Percentiles rank a stretch among this genome's conserved stretches.
phyloP scores from a whole-genome alignment of 2,113 vertebrate genomes.

The Labrus mixtus region DNA sequence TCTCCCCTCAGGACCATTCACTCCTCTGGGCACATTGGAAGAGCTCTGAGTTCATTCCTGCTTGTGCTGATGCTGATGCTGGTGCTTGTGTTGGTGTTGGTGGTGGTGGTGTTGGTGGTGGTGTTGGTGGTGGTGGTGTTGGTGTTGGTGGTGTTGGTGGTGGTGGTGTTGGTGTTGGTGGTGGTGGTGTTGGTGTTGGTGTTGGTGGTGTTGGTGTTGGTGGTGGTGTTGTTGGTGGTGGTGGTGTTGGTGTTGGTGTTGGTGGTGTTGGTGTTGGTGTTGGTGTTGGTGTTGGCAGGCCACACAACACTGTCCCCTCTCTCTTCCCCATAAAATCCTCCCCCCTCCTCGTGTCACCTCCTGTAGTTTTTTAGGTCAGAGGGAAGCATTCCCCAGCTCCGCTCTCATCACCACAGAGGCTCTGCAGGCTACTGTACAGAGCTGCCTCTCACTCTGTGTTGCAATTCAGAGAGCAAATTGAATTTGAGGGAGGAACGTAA shows the following conservation, averaged over 20 bases:
- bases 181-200: not conserved
- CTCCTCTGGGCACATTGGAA: slow-evolving; percentile 37
- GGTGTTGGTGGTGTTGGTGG: too few relatives aligned
- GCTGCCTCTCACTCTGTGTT: not conserved
- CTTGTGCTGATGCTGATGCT: slow-evolving; percentile 7
- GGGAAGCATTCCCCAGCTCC: slow-evolving; percentile 42
- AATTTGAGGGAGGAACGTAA: not conserved
- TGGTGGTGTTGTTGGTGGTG: too few relatives aligned
- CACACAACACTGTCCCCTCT: slow-evolving; percentile 19
- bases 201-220: not conserved
- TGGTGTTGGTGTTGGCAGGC: not conserved
- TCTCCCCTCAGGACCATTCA: slow-evolving; percentile 42
- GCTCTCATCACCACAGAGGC: slow-evolving; percentile 43
- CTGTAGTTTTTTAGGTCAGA: slow-evolving; percentile 70
- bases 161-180: not conserved
- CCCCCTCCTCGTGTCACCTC: slow-evolving; percentile 45
- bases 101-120: not conserved
- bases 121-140: too few relatives aligned
- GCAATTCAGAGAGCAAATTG: not conserved
- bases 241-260: not conserved
- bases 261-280: not conserved
- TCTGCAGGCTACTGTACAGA: slow-evolving; percentile 38
- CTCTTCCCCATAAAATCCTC: not conserved
- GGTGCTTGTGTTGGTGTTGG: not conserved
- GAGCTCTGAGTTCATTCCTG: slow-evolving; percentile 30